Conservation (phyloP, 2,113 vertebrate species). For the Puma concolor region DNA sequence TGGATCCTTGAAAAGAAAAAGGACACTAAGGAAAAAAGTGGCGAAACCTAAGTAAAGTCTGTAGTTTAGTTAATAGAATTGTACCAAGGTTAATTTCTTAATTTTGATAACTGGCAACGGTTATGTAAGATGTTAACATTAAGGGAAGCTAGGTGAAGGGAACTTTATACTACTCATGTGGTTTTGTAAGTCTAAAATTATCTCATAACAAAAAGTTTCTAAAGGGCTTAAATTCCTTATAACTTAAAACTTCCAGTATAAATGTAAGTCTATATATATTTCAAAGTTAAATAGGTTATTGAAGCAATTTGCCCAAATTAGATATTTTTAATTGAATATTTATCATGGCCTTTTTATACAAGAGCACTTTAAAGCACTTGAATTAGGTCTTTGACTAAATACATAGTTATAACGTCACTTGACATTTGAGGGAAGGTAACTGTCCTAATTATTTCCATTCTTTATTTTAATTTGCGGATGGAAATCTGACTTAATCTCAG, state of each 20-base stretch:
- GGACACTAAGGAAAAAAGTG: not conserved
- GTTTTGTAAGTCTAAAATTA: constrained; percentile 17
- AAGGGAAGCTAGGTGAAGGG: not conserved
- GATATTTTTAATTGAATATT: not conserved
- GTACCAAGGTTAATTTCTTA: too few species aligned
- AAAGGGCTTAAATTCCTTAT: not conserved
- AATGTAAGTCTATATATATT: not conserved
- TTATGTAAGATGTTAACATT: not conserved
- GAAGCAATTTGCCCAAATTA: constrained; percentile 7
- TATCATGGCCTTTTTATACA: not conserved
- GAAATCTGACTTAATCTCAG: constrained; percentile 18
- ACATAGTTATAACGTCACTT: not conserved
- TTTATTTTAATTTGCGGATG: constrained; percentile 31
- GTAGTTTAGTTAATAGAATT: not conserved
- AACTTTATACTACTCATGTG: not conserved
- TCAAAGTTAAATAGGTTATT: not conserved
- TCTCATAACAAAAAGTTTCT: not conserved
- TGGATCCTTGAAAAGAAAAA: not conserved
- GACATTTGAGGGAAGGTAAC: not conserved
- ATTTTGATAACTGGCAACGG: too few species aligned
- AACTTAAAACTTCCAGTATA: not conserved
- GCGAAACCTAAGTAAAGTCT: not conserved
- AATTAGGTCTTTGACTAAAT: constrained; percentile 27
- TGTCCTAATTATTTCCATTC: not conserved
- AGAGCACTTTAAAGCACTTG: not conserved